These are phyloP conservation scores for Protophormia terraenovae DNA, from an alignment of 2,888 invertebrate species.

Conservation along the genomic window DNA sequence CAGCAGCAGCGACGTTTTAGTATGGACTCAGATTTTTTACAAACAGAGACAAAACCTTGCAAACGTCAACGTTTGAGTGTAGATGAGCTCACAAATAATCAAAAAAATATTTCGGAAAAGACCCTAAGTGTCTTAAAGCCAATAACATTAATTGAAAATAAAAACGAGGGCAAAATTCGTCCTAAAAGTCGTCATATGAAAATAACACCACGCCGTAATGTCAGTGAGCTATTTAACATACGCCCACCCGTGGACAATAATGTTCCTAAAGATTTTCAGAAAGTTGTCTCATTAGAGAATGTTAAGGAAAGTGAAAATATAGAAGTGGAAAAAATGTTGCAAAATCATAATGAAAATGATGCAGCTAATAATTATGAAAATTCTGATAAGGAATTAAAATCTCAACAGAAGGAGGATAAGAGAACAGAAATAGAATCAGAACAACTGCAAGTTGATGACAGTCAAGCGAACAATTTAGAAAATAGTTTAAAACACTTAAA, in stretches of 20 bases:
- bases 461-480: neutral
- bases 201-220: slow-evolving; percentile 72
- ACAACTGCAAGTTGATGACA: neutral
- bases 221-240: slow-evolving; percentile 52
- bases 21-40: neutral
- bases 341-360: neutral
- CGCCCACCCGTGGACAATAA: neutral
- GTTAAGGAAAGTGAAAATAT: neutral
- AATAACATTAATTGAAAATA: neutral
- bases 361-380: neutral
- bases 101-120: neutral
- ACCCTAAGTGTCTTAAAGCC: neutral
- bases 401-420: neutral
- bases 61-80: slow-evolving; percentile 38
- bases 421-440: neutral
- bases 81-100: neutral
- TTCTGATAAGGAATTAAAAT: neutral
- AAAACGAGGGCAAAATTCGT: neutral
- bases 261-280: neutral
- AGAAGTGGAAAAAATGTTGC: neutral
- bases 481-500: neutral
- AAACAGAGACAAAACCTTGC: neutral
- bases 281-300: neutral
- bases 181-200: slow-evolving; percentile 72
- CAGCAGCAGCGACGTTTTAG: slow-evolving; percentile 39